Evolutionary conservation across 1,140 invertebrate genomes (phyloP).

Genomic region (Musca domestica): DNA sequence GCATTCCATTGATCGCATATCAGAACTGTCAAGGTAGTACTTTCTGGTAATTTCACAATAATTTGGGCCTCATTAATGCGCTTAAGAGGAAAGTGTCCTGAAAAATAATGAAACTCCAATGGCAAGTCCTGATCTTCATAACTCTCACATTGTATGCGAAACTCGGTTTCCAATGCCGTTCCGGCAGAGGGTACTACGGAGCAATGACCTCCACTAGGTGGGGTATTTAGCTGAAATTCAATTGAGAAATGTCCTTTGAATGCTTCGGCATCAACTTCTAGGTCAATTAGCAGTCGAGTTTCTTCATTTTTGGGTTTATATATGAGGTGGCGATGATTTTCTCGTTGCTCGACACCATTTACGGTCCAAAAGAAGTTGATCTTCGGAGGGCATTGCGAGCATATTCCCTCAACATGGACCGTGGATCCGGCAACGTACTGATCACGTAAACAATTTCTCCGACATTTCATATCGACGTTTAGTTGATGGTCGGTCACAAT

Average conservation of each 20-base stretch:
- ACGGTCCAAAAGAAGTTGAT: not conserved
- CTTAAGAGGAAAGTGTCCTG: constrained; percentile 14
- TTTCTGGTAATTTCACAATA: constrained; percentile 4
- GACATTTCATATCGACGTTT: constrained; percentile 18
- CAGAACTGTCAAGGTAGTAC: not conserved
- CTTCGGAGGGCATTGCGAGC: not conserved
- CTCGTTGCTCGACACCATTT: not conserved
- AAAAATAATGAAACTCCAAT: constrained; percentile 13
- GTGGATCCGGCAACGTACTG: not conserved
- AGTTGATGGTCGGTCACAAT: constrained; percentile 1
- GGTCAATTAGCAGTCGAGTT: not conserved
- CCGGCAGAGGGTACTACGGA: constrained; percentile 4
- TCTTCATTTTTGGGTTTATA: not conserved
- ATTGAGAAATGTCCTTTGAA: not conserved
- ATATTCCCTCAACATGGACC: not conserved
- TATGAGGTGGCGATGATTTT: not conserved
- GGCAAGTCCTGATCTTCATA: constrained; percentile 20
- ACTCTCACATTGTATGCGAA: constrained; percentile 18
- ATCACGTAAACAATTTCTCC: constrained; percentile 16
- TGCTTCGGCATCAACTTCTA: not conserved
- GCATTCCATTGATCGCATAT: constrained; percentile 24
- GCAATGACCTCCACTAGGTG: constrained; percentile 17
- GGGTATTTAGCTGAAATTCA: not conserved
- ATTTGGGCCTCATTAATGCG: constrained; percentile 1
- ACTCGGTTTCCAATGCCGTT: constrained; percentile 17